Evolutionary conservation across 2,113 vertebrate species (phyloP).

Genomic region (Thunnus maccoyii): DNA sequence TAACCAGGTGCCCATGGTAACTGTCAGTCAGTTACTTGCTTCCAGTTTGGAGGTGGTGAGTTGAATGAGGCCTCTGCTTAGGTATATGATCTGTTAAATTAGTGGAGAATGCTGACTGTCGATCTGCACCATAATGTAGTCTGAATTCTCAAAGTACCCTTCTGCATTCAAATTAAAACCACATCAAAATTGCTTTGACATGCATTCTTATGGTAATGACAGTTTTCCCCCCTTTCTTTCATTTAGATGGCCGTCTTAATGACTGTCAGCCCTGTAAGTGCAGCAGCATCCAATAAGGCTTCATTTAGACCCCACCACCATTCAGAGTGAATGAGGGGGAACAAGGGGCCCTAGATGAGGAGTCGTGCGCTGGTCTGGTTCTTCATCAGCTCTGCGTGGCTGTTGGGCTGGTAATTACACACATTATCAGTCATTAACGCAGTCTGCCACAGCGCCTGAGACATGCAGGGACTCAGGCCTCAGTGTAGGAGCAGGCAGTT

Average conservation of each 20-base stretch:
- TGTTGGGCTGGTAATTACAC: conserved; percentile 80
- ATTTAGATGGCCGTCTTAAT: conserved; percentile 72
- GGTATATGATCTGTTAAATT: conserved; percentile 68
- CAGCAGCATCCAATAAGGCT: conserved; percentile 64
- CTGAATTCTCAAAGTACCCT: conserved; percentile 35
- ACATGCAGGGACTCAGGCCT: conserved; percentile 42
- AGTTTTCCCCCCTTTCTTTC: conserved; percentile 49
- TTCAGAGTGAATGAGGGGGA: conserved; percentile 75
- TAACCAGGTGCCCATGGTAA: not conserved
- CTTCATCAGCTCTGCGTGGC: conserved; percentile 72
- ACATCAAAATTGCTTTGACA: conserved; percentile 72
- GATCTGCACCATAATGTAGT: conserved; percentile 51
- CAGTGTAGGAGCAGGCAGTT: conserved; percentile 6
- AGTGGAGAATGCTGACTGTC: conserved; percentile 50
- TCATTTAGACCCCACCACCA: conserved; percentile 57
- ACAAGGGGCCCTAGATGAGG: conserved; percentile 72
- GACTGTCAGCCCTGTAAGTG: conserved; percentile 54
- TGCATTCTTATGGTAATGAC: conserved; percentile 77
- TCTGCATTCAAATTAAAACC: conserved; percentile 70
- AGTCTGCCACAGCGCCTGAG: conserved; percentile 61
- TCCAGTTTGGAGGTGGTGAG: conserved; percentile 22
- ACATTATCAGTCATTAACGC: conserved; percentile 82
- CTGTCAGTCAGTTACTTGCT: conserved; percentile 48
- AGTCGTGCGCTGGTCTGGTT: conserved; percentile 54
- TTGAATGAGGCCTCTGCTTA: conserved; percentile 35